These are phyloP conservation scores for Sturmia bella DNA, from an alignment of 2,888 invertebrate species.

Conservation along the genomic window DNA sequence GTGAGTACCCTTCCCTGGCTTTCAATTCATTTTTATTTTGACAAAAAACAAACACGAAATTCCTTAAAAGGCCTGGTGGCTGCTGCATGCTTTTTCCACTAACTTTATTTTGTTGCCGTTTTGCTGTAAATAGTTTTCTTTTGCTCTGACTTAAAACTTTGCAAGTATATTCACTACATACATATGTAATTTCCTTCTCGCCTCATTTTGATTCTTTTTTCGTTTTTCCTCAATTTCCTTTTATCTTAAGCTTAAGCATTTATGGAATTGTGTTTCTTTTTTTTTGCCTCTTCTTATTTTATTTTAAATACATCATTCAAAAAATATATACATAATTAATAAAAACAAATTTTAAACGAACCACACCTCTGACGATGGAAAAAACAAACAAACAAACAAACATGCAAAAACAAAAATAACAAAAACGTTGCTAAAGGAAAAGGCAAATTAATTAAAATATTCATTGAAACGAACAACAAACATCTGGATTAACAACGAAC, in stretches of 20 bases:
- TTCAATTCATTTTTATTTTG: neutral
- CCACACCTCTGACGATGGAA: neutral
- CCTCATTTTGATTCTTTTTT: slow-evolving; percentile 13
- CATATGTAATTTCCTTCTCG: neutral
- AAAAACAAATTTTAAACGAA: slow-evolving; percentile 31
- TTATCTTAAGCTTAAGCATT: slow-evolving; percentile 57
- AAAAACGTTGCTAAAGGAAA: slow-evolving; percentile 63
- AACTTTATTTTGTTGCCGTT: slow-evolving; percentile 27
- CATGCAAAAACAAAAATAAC: neutral
- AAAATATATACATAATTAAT: slow-evolving; percentile 20
- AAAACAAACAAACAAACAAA: too few species aligned
- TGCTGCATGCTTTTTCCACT: slow-evolving; percentile 40
- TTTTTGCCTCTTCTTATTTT: slow-evolving; percentile 20
- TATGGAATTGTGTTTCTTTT: slow-evolving; percentile 65
- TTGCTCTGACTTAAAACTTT: neutral
- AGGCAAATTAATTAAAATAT: slow-evolving; percentile 29
- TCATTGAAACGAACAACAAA: neutral
- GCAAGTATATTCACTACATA: neutral
- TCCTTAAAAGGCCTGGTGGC: slow-evolving; percentile 14
- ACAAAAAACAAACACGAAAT: slow-evolving; percentile 7
- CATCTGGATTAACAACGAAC: slow-evolving; percentile 51
- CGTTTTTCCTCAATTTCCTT: slow-evolving; percentile 57
- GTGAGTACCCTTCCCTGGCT: slow-evolving; percentile 67
- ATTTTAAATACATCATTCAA: slow-evolving; percentile 28
- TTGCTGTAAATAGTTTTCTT: slow-evolving; percentile 43